Conservation (phyloP, 2,888 invertebrate species). For the Dione vanillae region DNA sequence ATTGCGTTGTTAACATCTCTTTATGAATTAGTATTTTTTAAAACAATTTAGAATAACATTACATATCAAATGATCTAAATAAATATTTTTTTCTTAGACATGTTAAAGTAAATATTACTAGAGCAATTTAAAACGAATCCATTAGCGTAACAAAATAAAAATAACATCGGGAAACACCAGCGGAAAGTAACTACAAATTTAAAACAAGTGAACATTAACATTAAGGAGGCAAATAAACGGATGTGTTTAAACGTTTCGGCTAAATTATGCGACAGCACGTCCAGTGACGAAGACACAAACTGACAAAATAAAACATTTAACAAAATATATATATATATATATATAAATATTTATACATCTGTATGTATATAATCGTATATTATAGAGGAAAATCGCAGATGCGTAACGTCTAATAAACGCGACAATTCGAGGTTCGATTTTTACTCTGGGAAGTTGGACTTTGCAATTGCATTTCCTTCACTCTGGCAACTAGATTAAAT, state of each 20-base stretch:
- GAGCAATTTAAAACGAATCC: conserved; percentile 42
- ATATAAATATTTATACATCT: no score
- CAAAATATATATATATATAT: no score
- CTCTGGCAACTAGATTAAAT: no score
- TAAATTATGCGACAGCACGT: conserved; percentile 69
- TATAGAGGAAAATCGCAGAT: no score
- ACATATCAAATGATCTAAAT: not conserved
- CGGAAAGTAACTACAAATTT: conserved; percentile 49
- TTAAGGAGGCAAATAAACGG: conserved; percentile 63
- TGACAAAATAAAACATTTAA: conserved; percentile 74
- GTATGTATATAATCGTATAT: no score
- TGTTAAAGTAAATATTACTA: conserved; percentile 27
- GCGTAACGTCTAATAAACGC: no score
- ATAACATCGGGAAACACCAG: conserved; percentile 48
- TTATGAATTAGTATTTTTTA: no score
- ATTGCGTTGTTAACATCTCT: no score
- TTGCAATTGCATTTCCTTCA: no score
- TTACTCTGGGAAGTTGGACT: no score
- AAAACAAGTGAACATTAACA: conserved; percentile 63
- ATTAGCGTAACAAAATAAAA: conserved; percentile 43
- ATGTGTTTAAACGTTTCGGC: conserved; percentile 56
- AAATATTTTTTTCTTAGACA: conserved; percentile 1
- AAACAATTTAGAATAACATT: not conserved
- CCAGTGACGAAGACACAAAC: conserved; percentile 64
- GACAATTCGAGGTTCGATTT: no score